Evolutionary conservation across 2,888 invertebrate genomes (phyloP), one percentile per base, ranked within the genome.

Genomic region (Sabatieria punctata): DNA sequence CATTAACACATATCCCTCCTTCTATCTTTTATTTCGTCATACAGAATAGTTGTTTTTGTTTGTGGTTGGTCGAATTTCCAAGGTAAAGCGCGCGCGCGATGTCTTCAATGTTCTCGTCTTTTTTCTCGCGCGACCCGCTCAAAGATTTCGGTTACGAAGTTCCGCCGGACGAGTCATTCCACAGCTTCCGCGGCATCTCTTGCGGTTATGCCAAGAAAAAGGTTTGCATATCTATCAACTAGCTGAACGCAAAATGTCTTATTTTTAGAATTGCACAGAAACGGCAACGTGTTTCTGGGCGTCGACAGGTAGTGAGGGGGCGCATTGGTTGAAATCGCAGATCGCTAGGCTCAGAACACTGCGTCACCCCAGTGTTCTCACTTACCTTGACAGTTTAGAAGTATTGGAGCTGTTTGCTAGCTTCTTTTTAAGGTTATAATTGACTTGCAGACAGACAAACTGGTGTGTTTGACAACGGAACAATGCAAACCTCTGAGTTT

Each of bases 291-390:
- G 60, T 37, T 60, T 61, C 49, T 61, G 59, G 58, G 50, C 57
- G 44, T n/a, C 36, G 15, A 21, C 11, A 8, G 36, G 35, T 22
- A 27, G 43, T 27, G 13, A 25, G 4, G 25, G 25, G 11, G 51
- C 44, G 19, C 43, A 53, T 8, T 48, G 52, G 8, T 47, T 62
- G 45, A 85, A 85, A 70, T 77, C 80, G 55, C 79, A 89, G 37
- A 76, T 93, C 24, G 95, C 95, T 70, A 78, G 88, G 66, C 74
- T 95, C 57, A 95, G 95, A 73, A 97, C 93, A 54, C 76, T 97
- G 65, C 75, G 93, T 63, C 97, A 97, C 74, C 97, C 97, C 51
- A 91, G 88, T 71, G 80, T 97, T 67, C 76, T 97, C 65, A 85
- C 85, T 59, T 97, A 81, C 73, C 73, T 93, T 65, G 93, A 97